Percentiles rank a stretch among this genome's conserved stretches.
Conservation (phyloP, 1,140 invertebrate genomes). For the Drosophila truncata region DNA sequence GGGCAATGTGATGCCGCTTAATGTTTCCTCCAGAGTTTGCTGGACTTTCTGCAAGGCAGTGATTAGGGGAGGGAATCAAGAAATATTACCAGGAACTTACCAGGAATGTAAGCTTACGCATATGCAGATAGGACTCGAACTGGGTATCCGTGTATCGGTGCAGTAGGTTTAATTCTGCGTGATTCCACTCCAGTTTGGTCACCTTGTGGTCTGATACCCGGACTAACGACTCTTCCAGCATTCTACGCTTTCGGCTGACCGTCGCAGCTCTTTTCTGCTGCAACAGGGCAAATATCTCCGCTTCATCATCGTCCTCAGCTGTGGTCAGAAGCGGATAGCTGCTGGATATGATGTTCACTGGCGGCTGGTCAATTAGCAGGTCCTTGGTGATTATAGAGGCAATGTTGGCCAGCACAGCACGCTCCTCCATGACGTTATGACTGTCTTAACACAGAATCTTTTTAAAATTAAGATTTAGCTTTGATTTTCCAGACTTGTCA, state of each 20-base stretch:
- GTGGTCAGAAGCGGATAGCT: constrained; percentile 49
- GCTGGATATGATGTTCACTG: not conserved
- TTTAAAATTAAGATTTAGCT: not conserved
- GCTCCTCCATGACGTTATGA: constrained; percentile 69
- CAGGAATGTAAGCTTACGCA: constrained; percentile 74
- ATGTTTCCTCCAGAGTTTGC: constrained; percentile 42
- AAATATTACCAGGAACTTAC: constrained; percentile 33
- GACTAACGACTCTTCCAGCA: not conserved
- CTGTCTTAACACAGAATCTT: not conserved
- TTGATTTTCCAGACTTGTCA: constrained; percentile 3
- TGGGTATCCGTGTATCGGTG: constrained; percentile 72
- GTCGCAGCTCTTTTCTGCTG: constrained; percentile 53
- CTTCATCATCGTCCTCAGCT: constrained; percentile 62
- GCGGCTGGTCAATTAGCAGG: constrained; percentile 66
- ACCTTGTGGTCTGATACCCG: constrained; percentile 17
- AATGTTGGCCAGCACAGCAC: constrained; percentile 79
- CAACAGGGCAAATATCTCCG: constrained; percentile 72
- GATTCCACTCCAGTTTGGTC: constrained; percentile 48
- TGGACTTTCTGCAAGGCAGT: constrained; percentile 57
- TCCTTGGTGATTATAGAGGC: constrained; percentile 81
- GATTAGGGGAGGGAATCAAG: not conserved
- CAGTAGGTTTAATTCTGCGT: constrained; percentile 69
- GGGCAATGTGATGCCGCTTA: constrained; percentile 41
- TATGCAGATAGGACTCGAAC: constrained; percentile 77
- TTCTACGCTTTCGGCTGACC: constrained; percentile 31